Evolutionary conservation across 2,888 invertebrate genomes (phyloP), one percentile per base, ranked within the genome.

Genomic region (Tuta absoluta): DNA sequence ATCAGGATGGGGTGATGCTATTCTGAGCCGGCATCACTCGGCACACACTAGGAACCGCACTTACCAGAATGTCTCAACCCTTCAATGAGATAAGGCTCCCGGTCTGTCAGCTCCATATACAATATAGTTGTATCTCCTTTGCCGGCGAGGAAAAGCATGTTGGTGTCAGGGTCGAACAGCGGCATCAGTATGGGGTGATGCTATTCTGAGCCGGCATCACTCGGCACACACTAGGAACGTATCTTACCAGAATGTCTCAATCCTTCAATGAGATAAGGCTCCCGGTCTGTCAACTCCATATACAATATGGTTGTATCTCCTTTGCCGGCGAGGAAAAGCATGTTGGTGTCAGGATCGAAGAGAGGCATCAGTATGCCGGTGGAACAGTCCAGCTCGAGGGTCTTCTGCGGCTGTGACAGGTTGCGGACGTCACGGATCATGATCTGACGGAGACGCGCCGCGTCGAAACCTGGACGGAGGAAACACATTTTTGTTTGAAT

Each of bases 321-420:
- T 92, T 98, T 98, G 49, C 98, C 98, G 64, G 97, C 97, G 65
- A 99, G 91, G 92, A 98, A 98, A 67, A 98, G 93, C 98, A 99
- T 98, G 75, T 96, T 96, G 49, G 99, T 98, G 79, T 99, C 98
- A 14, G 96, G 91, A 88, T 99, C 99, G 83, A 95, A 98, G 7
- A 98, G 92, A 0, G 98, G 98, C 93, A 98, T 97, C 68, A 98
- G 91, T 67, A 98, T 95, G 33, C 98, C 97, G 23, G 97, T 97
- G 62, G 97, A 96, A 76, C 96, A 96, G 84, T 97, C 97, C 69
- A 97, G 87, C 74, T 95, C 95, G 48, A 97, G 77, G 0, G 95
- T 95, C 83, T 96, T 96, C 75, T 97, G 95, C 0, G 96, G 93
- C 72, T 94, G 93, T 5, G 92, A 92, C 64, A 98, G 93, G 79